A percentile compares a stretch with the other conserved stretches of the same genome.
Conservation (phyloP, 1,140 invertebrate species). For the Venturia canescens region DNA sequence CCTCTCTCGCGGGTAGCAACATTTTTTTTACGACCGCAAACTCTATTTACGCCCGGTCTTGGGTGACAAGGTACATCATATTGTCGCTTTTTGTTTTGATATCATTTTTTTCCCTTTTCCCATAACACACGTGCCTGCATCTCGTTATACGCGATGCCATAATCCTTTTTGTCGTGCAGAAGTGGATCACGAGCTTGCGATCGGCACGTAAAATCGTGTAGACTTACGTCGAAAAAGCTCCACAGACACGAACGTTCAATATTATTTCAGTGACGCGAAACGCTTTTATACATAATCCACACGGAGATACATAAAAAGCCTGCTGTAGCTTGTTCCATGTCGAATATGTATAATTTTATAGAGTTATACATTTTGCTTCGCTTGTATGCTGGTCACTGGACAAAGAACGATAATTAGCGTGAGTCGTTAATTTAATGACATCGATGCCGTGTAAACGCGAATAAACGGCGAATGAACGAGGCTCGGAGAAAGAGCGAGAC, state of each 20-base stretch:
- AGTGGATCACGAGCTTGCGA: background rate
- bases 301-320: no score
- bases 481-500: background rate
- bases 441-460: constrained; percentile 28
- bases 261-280: background rate
- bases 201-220: background rate
- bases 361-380: background rate
- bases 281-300: background rate
- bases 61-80: background rate
- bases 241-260: background rate
- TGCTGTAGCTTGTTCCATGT: background rate
- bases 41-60: constrained; percentile 13
- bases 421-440: constrained; percentile 48
- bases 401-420: background rate
- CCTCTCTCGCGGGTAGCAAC: background rate
- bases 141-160: background rate
- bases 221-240: background rate
- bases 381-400: background rate
- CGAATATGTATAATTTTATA: background rate
- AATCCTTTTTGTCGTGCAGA: constrained; percentile 1
- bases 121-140: background rate
- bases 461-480: background rate
- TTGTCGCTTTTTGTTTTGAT: background rate
- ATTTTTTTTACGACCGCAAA: constrained; percentile 22
- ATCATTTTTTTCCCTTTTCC: background rate